Evolutionary conservation across 1,140 invertebrate species (phyloP).

Genomic region (Drosophila bifasciata): DNA sequence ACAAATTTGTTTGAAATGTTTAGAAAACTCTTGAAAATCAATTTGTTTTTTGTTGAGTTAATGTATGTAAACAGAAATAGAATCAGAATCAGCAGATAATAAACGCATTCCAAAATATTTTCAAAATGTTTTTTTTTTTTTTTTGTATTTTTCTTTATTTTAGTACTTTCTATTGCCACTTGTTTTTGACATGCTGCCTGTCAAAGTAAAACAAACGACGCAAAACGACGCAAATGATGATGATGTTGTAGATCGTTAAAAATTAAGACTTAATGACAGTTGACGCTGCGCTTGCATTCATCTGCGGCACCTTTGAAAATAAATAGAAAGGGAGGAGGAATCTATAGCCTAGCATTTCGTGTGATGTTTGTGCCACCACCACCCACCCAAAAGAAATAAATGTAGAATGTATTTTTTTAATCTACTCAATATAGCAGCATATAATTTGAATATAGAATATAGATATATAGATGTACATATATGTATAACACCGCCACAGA

Average conservation of each 20-base stretch:
- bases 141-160: not conserved
- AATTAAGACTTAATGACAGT: slow-evolving; percentile 72
- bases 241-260: slow-evolving; percentile 55
- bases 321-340: not conserved
- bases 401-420: slow-evolving; percentile 27
- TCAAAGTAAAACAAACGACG: slow-evolving; percentile 6
- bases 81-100: too few species aligned
- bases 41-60: too few species aligned
- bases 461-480: too few species aligned
- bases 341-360: slow-evolving; percentile 25
- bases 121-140: not conserved
- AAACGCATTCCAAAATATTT: slow-evolving; percentile 2
- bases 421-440: slow-evolving; percentile 17
- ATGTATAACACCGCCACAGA: slow-evolving; percentile 63
- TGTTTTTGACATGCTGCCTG: slow-evolving; percentile 29
- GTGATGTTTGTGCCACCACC: slow-evolving; percentile 18
- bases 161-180: too few species aligned
- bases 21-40: too few species aligned
- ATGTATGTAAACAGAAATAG: too few species aligned
- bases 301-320: slow-evolving; percentile 10
- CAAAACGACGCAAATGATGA: slow-evolving; percentile 50
- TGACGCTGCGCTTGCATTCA: slow-evolving; percentile 46
- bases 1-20: too few species aligned
- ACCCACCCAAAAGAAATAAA: slow-evolving; percentile 1
- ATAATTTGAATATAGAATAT: slow-evolving; percentile 8